Percentiles rank a stretch among this genome's conserved stretches.
These are phyloP conservation scores for Pangasius macronema DNA, from an alignment of 2,797 vertebrate genomes.

Conservation along the genomic window DNA sequence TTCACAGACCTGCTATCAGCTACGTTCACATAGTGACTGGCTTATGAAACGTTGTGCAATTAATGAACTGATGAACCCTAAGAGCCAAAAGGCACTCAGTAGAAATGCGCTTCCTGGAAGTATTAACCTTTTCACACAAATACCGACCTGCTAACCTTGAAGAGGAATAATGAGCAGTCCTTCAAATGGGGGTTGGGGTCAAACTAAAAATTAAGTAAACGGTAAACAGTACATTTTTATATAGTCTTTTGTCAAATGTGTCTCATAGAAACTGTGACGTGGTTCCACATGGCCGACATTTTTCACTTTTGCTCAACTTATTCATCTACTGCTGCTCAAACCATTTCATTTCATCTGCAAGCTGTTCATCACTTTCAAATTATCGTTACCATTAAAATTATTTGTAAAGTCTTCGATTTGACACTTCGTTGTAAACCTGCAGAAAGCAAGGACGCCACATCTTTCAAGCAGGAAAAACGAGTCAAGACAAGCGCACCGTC, in stretches of 20 bases:
- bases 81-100: slow-evolving; percentile 3
- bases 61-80: slow-evolving; percentile 9
- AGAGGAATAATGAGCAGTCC: background rate
- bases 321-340: background rate
- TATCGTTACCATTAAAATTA: background rate
- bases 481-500: background rate
- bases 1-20: background rate
- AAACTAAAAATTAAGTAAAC: background rate
- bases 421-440: background rate
- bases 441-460: background rate
- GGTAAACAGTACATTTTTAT: background rate
- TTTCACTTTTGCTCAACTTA: background rate
- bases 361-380: background rate
- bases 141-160: background rate
- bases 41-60: background rate
- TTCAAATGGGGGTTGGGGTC: too few species aligned
- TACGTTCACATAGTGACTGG: background rate
- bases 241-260: background rate
- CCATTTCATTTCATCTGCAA: background rate
- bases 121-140: background rate
- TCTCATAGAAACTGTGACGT: background rate
- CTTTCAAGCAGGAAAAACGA: background rate
- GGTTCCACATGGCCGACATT: background rate
- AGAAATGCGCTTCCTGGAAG: background rate
- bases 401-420: background rate